Evolutionary conservation across 2,888 invertebrate species (phyloP), one percentile per base, ranked within the genome.

Genomic region (Drosophila kambysellisi): DNA sequence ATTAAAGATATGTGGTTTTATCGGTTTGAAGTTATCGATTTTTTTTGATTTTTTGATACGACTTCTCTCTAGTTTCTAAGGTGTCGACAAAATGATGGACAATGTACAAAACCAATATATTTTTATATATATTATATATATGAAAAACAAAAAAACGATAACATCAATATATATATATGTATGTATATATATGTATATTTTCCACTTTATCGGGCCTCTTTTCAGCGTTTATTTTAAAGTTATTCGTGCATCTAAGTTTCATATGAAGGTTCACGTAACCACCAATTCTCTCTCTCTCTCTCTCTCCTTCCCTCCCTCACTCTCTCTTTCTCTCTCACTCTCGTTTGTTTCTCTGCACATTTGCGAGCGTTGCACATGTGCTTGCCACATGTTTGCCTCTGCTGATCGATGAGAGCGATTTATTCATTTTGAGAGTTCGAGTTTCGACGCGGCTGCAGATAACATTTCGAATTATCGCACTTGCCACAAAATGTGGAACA

Each of bases 401-500:
- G 30, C n/a, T 25, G 59, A 53, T 70, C 53, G 41, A 43, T 50
- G 37, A 9, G 30, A 48, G 35, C 54, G 68, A 68, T 68, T 52
- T 60, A 43, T 63, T 43, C 57, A 67, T 17, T 29, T 52, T 17
- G 58, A 39, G 59, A 59, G 79, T 46, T 51, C 33, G 66, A 33
- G 65, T 77, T 59, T 33, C 50, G 59, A 43, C 56, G 39, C 12
- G 56, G 32, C 50, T 12, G 29, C 50, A 59, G 51, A 57, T 76
- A 64, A 53, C 51, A 54, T 59, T 59, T 53, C 5, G 17, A 65
- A 72, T 79, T 81, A 79, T 81, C 77, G 73, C 79, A 79, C 79
- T 79, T 79, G 81, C 61, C 59, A 15, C 64, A 41, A 63, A 61
- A 65, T 76, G 60, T 64, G 69, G 46, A 76, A 81, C 81, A 81